A percentile compares a stretch with the other conserved stretches of the same genome.
phyloP scores from a whole-genome alignment of 1,140 invertebrate genomes.

The Andricus grossulariae region DNA sequence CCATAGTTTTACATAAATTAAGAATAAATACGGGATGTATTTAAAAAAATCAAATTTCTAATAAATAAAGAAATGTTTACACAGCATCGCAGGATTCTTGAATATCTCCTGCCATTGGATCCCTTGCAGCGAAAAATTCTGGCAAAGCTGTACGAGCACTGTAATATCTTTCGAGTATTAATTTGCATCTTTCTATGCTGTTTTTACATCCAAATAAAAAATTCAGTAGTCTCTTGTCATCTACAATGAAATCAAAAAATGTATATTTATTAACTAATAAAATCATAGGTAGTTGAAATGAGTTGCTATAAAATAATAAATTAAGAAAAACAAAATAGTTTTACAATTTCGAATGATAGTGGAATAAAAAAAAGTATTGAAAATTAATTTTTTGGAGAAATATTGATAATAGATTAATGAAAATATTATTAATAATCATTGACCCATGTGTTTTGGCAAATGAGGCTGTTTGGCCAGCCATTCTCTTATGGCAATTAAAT shows the following conservation, averaged over 20 bases:
- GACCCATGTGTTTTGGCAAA: slow-evolving; percentile 72
- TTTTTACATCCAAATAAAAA: slow-evolving; percentile 78
- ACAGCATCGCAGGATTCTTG: slow-evolving; percentile 65
- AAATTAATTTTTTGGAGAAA: too few species aligned
- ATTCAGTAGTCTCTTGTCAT: slow-evolving; percentile 71
- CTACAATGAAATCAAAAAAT: slow-evolving; percentile 58
- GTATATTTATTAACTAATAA: neutral
- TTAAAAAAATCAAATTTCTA: slow-evolving; percentile 31
- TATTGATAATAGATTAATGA: too few species aligned
- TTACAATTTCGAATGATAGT: too few species aligned
- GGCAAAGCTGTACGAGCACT: slow-evolving; percentile 71
- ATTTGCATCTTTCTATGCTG: slow-evolving; percentile 75
- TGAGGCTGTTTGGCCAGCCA: slow-evolving; percentile 76
- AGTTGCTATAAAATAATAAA: too few species aligned
- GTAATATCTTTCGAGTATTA: slow-evolving; percentile 74
- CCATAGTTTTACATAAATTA: too few species aligned
- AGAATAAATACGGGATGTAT: neutral
- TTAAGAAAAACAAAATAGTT: too few species aligned
- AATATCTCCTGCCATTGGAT: slow-evolving; percentile 70
- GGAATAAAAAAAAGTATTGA: too few species aligned
- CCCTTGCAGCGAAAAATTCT: slow-evolving; percentile 73
- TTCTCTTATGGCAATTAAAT: slow-evolving; percentile 65
- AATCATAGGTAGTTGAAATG: too few species aligned
- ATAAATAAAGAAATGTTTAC: slow-evolving; percentile 53
- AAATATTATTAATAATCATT: slow-evolving; percentile 38